Conservation (phyloP, 2,113 vertebrate species). For the Lepus europaeus region DNA sequence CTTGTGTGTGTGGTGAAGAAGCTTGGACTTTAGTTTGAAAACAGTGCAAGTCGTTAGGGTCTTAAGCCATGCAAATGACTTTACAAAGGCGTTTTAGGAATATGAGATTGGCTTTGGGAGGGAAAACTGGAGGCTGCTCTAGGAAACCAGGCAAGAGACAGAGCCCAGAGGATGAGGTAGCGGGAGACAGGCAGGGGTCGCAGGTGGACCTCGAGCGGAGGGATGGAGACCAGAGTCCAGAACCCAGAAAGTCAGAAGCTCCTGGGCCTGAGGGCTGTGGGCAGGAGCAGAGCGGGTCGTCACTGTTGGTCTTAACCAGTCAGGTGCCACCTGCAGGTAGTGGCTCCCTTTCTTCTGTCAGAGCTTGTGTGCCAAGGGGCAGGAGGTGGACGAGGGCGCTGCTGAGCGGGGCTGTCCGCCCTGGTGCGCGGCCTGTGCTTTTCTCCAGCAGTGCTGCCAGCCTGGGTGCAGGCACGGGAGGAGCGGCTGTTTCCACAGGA, state of each 20-base stretch:
- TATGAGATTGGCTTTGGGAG: background rate
- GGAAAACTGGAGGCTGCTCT: background rate
- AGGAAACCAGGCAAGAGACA: background rate
- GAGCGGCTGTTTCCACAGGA: background rate
- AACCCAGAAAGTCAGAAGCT: background rate
- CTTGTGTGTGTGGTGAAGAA: too few species aligned
- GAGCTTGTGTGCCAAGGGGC: background rate
- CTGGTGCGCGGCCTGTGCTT: background rate
- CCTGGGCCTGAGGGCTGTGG: background rate
- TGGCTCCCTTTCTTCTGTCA: background rate
- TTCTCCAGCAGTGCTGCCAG: background rate
- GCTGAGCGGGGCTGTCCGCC: accelerated
- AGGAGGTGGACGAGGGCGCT: background rate
- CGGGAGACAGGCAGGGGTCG: background rate
- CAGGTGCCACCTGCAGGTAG: accelerated
- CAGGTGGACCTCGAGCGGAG: background rate
- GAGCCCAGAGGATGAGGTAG: background rate
- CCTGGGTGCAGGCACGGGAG: background rate
- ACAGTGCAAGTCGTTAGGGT: background rate
- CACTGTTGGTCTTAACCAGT: background rate
- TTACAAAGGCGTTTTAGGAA: background rate
- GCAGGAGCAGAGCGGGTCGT: background rate
- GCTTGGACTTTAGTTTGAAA: background rate
- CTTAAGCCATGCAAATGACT: background rate
- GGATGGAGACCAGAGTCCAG: background rate